A percentile compares a stretch with the other conserved stretches of the same genome.
These are phyloP conservation scores for Cololabis saira DNA, from an alignment of 2,113 vertebrate genomes.

Conservation along the genomic window DNA sequence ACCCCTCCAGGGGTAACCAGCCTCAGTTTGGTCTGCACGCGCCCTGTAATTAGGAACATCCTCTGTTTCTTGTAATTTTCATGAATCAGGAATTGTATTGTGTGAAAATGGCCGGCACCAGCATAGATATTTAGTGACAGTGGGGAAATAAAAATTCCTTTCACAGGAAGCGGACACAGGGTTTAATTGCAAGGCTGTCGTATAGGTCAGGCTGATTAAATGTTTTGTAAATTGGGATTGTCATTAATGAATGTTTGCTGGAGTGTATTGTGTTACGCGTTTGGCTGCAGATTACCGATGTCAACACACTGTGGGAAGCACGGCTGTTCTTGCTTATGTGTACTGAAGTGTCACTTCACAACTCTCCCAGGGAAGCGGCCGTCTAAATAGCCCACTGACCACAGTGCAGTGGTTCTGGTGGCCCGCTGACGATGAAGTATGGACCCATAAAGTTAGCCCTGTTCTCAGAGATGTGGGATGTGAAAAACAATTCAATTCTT, in stretches of 20 bases:
- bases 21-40: constrained; percentile 58
- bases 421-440: too few species aligned
- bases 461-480: too few species aligned
- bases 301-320: background rate
- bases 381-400: background rate
- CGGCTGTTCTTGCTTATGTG: background rate
- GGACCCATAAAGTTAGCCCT: too few species aligned
- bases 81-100: constrained; percentile 53
- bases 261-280: constrained; percentile 7
- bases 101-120: constrained; percentile 35
- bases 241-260: constrained; percentile 35
- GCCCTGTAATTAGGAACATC: constrained; percentile 74
- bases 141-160: constrained; percentile 30
- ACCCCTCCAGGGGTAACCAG: constrained; percentile 59
- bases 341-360: constrained; percentile 4
- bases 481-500: too few species aligned
- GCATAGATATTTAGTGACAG: constrained; percentile 28
- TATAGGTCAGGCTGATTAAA: constrained; percentile 49
- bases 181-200: constrained; percentile 58
- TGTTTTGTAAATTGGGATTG: constrained; percentile 39
- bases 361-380: background rate
- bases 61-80: constrained; percentile 64
- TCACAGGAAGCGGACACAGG: constrained; percentile 24
- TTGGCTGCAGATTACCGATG: constrained; percentile 2
- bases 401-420: too few species aligned